A percentile compares a stretch with the other conserved stretches of the same genome.
phyloP scores from a whole-genome alignment of 2,797 vertebrate species.

The Eulemur mongoz region DNA sequence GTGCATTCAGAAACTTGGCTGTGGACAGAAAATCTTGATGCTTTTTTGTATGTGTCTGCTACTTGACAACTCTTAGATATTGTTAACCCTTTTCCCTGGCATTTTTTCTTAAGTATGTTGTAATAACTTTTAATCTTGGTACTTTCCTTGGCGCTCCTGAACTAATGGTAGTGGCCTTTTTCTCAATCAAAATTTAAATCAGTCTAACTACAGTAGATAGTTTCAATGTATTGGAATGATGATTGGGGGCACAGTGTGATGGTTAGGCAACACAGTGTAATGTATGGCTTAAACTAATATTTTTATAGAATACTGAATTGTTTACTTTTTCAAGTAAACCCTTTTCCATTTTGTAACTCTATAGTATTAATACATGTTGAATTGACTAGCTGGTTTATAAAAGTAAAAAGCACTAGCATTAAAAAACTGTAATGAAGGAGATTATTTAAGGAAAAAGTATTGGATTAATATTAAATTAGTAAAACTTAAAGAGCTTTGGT shows the following conservation, averaged over 20 bases:
- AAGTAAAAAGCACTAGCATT: constrained; percentile 24
- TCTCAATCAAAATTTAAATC: constrained; percentile 51
- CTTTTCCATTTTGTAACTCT: background rate
- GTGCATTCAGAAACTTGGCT: background rate
- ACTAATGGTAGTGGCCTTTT: background rate
- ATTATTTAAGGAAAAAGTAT: constrained; percentile 2
- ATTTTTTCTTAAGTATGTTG: constrained; percentile 59
- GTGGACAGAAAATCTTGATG: constrained; percentile 60
- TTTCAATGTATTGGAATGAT: constrained; percentile 44
- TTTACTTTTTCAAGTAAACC: constrained; percentile 29
- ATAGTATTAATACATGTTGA: background rate
- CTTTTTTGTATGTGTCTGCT: constrained; percentile 11
- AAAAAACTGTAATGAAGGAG: background rate
- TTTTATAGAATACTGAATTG: constrained; percentile 7
- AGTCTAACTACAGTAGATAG: constrained; percentile 21
- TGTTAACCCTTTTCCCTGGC: background rate
- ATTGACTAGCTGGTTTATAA: constrained; percentile 3
- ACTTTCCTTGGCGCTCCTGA: constrained; percentile 58
- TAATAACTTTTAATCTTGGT: constrained; percentile 65
- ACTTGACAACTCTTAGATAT: constrained; percentile 69
- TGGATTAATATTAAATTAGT: constrained; percentile 26
- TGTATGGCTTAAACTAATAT: background rate
- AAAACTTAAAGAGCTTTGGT: constrained; percentile 32
- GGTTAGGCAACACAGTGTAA: background rate
- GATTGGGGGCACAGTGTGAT: background rate